Percentiles rank a stretch among this genome's conserved stretches.
phyloP scores from a whole-genome alignment of 2,113 vertebrate species.

The Sporophila hypoxantha region DNA sequence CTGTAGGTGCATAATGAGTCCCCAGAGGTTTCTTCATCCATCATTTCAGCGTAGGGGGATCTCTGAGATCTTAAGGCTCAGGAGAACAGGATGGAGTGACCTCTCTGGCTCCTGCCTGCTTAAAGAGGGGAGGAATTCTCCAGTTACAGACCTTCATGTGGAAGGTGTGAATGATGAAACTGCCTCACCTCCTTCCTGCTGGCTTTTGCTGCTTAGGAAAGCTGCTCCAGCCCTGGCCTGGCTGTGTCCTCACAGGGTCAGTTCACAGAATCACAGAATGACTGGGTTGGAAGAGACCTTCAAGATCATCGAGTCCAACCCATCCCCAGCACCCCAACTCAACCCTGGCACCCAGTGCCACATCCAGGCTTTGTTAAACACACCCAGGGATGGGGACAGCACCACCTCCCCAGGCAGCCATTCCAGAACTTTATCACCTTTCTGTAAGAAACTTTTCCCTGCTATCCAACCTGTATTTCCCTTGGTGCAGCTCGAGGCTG shows the following conservation, averaged over 20 bases:
- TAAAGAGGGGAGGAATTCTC: background rate
- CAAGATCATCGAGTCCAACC: no score
- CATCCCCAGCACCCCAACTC: no score
- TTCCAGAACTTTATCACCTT: no score
- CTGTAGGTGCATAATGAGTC: accelerated
- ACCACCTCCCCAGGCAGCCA: no score
- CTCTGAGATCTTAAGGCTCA: background rate
- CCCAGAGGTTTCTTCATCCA: background rate
- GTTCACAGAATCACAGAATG: background rate
- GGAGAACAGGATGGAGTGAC: background rate
- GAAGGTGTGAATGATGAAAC: background rate
- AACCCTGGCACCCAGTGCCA: no score
- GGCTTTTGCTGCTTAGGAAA: background rate
- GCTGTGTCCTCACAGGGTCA: background rate
- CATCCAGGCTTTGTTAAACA: no score
- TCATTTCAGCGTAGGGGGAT: background rate
- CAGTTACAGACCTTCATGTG: background rate
- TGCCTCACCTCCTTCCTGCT: background rate
- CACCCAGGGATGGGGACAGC: no score
- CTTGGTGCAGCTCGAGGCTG: no score
- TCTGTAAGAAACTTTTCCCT: no score
- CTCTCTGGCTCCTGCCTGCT: background rate
- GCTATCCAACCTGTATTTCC: no score
- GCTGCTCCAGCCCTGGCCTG: background rate
- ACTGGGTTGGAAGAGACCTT: background rate